These are phyloP conservation scores for Nysson spinosus DNA, from an alignment of 2,888 invertebrate species.

Conservation along the genomic window DNA sequence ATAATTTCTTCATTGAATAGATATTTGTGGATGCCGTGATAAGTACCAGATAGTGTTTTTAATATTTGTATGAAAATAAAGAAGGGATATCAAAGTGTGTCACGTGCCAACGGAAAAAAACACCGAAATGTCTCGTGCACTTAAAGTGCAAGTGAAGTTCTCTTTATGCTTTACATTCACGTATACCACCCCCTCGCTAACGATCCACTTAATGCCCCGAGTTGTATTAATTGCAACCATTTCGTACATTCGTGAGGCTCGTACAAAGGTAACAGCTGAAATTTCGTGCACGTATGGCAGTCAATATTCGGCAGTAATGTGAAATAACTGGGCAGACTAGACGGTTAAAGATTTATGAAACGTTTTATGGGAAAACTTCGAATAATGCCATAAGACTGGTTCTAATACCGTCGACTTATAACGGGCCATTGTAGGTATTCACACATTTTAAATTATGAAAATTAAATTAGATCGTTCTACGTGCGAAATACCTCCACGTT, in stretches of 20 bases:
- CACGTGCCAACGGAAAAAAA: no score
- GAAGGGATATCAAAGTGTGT: no score
- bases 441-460: no score
- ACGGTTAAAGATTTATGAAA: slow-evolving; percentile 11
- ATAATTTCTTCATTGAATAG: no score
- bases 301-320: slow-evolving; percentile 23
- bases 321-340: slow-evolving; percentile 6
- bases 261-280: neutral
- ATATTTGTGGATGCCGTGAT: no score
- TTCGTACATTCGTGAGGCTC: slow-evolving; percentile 22
- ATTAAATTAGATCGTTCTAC: no score
- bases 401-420: neutral
- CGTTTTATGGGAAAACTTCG: slow-evolving; percentile 30
- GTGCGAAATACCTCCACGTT: no score
- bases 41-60: no score
- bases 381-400: neutral
- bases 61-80: no score
- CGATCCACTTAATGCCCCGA: slow-evolving; percentile 48
- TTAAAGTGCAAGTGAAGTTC: no score
- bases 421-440: slow-evolving; percentile 21
- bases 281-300: slow-evolving; percentile 12
- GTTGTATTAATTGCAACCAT: slow-evolving; percentile 41
- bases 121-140: no score
- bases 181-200: slow-evolving; percentile 22
- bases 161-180: slow-evolving; percentile 23